Evolutionary conservation across 2,888 invertebrate species (phyloP), one percentile per base, ranked within the genome.

Genomic region (Platycnemis pennipes): DNA sequence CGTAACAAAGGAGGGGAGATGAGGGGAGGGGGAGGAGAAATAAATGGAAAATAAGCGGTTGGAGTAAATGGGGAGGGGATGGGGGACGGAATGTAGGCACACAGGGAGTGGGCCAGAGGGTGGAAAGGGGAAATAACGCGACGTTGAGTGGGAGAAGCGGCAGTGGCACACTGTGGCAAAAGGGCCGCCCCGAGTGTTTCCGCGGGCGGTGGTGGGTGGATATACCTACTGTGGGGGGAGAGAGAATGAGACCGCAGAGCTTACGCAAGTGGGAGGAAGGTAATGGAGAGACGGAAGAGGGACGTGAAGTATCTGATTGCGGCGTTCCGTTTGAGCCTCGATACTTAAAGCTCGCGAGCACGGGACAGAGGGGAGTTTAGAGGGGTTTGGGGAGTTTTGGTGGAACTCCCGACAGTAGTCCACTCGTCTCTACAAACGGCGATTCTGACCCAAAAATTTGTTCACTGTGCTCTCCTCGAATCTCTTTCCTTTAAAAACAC

Each of bases 1-100:
- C 56, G 89, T 56, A 56, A 89, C 89, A 89, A 89, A 56, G 89
- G 89, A 46, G 56, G 89, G 13, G 22, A 22, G 4, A 22, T 13
- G 56, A 19, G 87, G 87, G 46, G 26, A 26, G 46, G 44, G 45
- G 87, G 8, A 45, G 45, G n/a, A 46, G 45, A 46, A 46, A n/a
- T 26, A 46, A 46, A 87, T n/a, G 87, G 46, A 46, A 46, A 45
- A 45, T 13, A 44, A 44, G 46, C 26, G 45, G 44, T 0, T 11
- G 46, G 19, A n/a, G 26, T 26, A 45, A n/a, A n/a, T 45, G 87
- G 44, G 87, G 37, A 11, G 31, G 31, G 31, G 16, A 31, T 19
- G 49, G 7, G 37, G 19, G 89, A 42, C 16, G 87, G 45, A 45
- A 45, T 22, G 46, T 87, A 46, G 87, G 44, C 26, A n/a, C 26